Base-by-base conservation (phyloP, 2,888 invertebrate genomes). In the Harpagoxenus sublaevis region DNA sequence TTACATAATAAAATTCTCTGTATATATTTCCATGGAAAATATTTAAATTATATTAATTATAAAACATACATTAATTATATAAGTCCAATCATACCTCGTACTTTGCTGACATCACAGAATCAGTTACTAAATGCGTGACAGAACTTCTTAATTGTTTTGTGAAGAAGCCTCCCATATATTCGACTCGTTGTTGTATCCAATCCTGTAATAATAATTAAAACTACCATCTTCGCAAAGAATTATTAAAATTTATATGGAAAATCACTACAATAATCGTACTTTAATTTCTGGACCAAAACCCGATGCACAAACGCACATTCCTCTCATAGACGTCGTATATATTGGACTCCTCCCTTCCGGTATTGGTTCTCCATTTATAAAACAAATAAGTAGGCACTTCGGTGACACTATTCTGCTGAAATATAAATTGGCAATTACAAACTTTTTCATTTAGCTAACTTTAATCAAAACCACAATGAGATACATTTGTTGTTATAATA, bases 51-150 rank as follows among this genome's bases (percentile, higher is more conserved):
- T 23, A 42, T n/a, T 15, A 63, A 39, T 23, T 23, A 9, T 63
- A 35, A 35, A 35, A 53, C 57, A 68, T n/a, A 35, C 9, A 9
- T 53, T 71, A 35, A 35, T 35, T 35, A 35, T 6, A n/a, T 18
- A 81, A 84, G 51, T 63, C 63, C 6, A 83, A 86, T 95, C 96
- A 95, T 88, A 97, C 97, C 95, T 97, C 96, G 94, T 98, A 98
- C 95, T 98, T 98, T 82, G 97, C 97, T 0, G 98, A 97, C 86
- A 97, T 96, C 0, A 98, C 97, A 45, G 97, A 97, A 92, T 97
- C 97, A 1, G 98, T 97, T 3, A 99, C 96, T 31, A 99, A 96
- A 95, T 99, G 98, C 9, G 98, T 99, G 0, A 97, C 97, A 78
- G 96, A 96, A 45, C 96, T 96, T 12, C 96, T 96, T 70, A 98